Conservation (phyloP, 2,113 vertebrate genomes). For the Lagopus muta region DNA sequence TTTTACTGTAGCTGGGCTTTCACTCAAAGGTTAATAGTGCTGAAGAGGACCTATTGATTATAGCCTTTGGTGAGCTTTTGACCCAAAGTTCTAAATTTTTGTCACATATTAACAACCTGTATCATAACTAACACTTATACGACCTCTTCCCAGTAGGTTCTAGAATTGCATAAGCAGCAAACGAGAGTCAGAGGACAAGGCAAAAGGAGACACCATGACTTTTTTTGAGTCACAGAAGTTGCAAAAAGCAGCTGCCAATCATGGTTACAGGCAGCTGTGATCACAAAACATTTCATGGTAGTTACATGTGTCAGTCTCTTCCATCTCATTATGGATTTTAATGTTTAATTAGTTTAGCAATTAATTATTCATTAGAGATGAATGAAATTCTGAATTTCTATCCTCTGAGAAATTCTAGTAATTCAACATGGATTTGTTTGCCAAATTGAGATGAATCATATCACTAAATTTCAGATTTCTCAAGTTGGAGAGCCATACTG, state of each 20-base stretch:
- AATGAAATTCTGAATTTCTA: background rate
- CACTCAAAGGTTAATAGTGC: background rate
- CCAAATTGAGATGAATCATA: background rate
- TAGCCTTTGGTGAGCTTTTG: background rate
- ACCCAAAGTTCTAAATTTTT: background rate
- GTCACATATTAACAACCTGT: background rate
- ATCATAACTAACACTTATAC: background rate
- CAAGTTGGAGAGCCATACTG: background rate
- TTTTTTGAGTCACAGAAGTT: background rate
- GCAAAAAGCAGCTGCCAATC: background rate
- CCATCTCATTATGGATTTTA: background rate
- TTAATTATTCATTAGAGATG: background rate
- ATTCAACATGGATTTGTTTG: background rate
- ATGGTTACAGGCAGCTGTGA: background rate
- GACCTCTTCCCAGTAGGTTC: background rate
- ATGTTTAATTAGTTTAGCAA: background rate
- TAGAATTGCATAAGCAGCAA: fast-evolving
- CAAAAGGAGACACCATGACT: background rate
- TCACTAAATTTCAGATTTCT: background rate
- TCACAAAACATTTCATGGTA: background rate
- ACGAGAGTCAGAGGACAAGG: background rate
- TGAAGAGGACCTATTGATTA: background rate
- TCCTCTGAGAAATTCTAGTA: background rate
- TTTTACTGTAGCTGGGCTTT: background rate
- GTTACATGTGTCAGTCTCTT: background rate